Evolutionary conservation across 2,888 invertebrate species (phyloP).

Genomic region (Melanophora roralis): DNA sequence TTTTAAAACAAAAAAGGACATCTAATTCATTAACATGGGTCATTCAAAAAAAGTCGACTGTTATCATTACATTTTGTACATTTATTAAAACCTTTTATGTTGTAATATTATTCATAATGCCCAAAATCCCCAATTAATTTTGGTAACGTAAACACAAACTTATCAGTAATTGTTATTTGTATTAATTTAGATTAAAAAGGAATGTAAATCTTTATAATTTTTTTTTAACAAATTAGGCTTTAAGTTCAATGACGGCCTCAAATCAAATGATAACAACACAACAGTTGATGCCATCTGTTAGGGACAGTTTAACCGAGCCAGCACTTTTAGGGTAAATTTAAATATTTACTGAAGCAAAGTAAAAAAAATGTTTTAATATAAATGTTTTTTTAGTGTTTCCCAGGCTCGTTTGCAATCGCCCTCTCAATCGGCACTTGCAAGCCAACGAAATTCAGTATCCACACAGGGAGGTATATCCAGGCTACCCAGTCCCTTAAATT

Average conservation of each 20-base stretch:
- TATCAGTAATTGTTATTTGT: no score
- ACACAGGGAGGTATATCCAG: slow-evolving; percentile 78
- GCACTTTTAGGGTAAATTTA: slow-evolving; percentile 78
- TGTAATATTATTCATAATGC: slow-evolving; percentile 3
- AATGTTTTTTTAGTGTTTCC: slow-evolving; percentile 69
- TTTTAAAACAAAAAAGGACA: no score
- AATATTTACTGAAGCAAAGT: not conserved
- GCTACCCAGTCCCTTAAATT: slow-evolving; percentile 79
- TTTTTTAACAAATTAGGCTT: slow-evolving; percentile 69
- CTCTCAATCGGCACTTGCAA: slow-evolving; percentile 72
- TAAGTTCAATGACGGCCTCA: slow-evolving; percentile 81
- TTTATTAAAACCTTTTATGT: slow-evolving; percentile 3
- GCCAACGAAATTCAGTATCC: slow-evolving; percentile 77
- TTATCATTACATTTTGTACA: slow-evolving; percentile 49
- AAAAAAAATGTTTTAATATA: not conserved
- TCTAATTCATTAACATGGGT: not conserved
- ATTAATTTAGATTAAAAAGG: no score
- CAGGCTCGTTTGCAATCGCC: slow-evolving; percentile 74
- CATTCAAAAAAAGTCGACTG: slow-evolving; percentile 36
- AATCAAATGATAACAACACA: slow-evolving; percentile 80
- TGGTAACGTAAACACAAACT: not conserved
- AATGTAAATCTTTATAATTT: slow-evolving; percentile 3
- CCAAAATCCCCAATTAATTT: not conserved
- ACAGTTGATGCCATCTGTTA: slow-evolving; percentile 82
- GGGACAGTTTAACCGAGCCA: slow-evolving; percentile 82